Conservation (phyloP, 2,113 vertebrate genomes). For the Xerus inauris region DNA sequence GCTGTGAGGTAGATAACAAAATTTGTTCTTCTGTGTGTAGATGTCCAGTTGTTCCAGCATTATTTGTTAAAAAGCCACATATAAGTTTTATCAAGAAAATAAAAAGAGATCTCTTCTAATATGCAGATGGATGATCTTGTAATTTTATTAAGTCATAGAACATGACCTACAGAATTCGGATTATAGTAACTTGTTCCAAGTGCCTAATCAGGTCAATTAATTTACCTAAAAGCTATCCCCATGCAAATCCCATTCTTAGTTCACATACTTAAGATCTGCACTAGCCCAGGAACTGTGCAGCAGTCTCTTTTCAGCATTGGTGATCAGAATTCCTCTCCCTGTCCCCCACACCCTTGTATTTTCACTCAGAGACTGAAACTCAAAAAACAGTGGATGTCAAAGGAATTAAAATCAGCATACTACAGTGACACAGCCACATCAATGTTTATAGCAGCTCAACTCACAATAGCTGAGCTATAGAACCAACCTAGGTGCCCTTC, state of each 20-base stretch:
- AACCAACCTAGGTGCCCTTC: no score
- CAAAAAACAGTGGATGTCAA: no score
- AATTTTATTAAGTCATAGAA: neutral
- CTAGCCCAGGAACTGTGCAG: neutral
- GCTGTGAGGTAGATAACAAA: neutral
- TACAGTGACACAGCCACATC: no score
- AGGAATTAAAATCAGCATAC: no score
- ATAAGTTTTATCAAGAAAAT: neutral
- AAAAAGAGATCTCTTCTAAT: neutral
- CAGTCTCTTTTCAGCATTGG: fast-evolving
- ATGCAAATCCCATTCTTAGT: neutral
- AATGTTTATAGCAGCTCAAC: no score
- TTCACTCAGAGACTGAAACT: neutral
- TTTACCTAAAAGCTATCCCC: neutral
- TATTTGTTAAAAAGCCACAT: neutral
- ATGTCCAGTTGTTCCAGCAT: neutral
- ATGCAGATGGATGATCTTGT: neutral
- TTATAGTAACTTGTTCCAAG: no score
- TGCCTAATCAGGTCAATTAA: neutral
- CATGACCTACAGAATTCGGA: neutral
- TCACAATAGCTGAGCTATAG: no score
- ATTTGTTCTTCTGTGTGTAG: neutral
- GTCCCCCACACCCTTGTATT: neutral
- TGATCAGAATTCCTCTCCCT: neutral
- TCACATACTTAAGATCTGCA: no score